These are phyloP conservation scores for Lanistes nyassanus DNA, from an alignment of 1,140 invertebrate species.

Conservation along the genomic window DNA sequence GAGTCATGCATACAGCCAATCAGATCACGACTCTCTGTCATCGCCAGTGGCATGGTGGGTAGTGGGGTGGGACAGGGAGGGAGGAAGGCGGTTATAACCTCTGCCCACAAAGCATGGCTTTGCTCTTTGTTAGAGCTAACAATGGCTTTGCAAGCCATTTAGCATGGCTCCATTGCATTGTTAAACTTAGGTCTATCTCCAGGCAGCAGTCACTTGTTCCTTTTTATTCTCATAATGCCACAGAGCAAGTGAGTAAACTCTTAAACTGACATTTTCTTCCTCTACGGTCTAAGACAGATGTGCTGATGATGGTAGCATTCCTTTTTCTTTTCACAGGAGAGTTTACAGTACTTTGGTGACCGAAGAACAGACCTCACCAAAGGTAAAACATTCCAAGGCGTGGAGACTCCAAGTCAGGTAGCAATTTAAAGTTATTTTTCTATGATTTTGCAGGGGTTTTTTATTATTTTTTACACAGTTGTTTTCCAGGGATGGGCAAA, in stretches of 20 bases:
- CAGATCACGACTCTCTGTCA: no score
- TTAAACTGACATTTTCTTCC: not conserved
- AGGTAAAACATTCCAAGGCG: constrained; percentile 71
- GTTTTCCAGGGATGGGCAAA: constrained; percentile 7
- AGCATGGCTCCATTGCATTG: no score
- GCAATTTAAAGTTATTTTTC: not conserved
- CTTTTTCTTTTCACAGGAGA: constrained; percentile 58
- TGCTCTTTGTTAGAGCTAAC: no score
- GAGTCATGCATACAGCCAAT: no score
- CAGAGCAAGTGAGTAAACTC: no score
- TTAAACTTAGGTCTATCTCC: no score
- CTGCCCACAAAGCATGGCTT: no score
- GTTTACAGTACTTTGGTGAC: constrained; percentile 71
- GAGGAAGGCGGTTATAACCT: no score
- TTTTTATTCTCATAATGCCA: not conserved
- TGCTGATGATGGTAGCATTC: not conserved
- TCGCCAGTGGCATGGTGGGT: no score
- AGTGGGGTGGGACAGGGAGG: no score
- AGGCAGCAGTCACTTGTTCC: not conserved
- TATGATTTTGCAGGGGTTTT: no score
- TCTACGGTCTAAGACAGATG: not conserved
- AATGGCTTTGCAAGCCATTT: no score
- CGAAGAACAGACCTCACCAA: constrained; percentile 70
- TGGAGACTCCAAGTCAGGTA: constrained; percentile 71
- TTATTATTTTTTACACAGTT: not conserved